Base-by-base conservation (phyloP, 2,113 vertebrate genomes). In the Cyprinodon variegatus region DNA sequence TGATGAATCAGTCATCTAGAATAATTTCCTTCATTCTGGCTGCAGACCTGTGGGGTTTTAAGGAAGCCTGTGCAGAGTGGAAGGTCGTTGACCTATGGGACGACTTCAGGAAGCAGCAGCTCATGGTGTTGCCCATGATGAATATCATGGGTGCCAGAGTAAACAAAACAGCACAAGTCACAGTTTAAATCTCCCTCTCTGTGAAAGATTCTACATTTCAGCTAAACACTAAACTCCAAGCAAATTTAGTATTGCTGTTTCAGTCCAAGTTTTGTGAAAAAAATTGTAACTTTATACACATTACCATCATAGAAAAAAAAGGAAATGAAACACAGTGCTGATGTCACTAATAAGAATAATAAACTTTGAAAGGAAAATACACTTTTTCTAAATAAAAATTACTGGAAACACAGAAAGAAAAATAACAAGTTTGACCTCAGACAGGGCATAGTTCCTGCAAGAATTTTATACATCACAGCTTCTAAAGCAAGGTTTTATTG, bases 1-100 rank as follows among this genome's bases (percentile, higher is more conserved):
- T 89, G 68, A 82, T 80, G 88, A 89, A 92, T 93, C 91, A 90
- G 85, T 92, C 91, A 88, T 81, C 72, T 71, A n/a, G 79, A 13
- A 80, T 77, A 91, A 92, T 92, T 93, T 92, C 91, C 90, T 92
- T 85, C 79, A 85, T 86, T 83, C 85, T 84, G 87, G 76, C 88
- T 76, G 29, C 37, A 68, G 68, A 82, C 88, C 91, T 88, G 84
- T 90, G 87, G 88, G 87, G 78, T 90, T 89, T 90, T 59, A 88
- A 80, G 73, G 83, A 82, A 83, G 83, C 68, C 82, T 83, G 50
- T 57, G 67, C 74, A 76, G 77, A 87, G 86, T 90, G 88, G 83
- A 90, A 92, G 92, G 90, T 94, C 92, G 90, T 36, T 48, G 84
- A 82, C 84, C 89, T 88, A 77, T 74, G 88, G 89, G 90, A 89